These are phyloP conservation scores for Antennarius maculatus DNA, from an alignment of 2,797 vertebrate genomes.

Conservation along the genomic window DNA sequence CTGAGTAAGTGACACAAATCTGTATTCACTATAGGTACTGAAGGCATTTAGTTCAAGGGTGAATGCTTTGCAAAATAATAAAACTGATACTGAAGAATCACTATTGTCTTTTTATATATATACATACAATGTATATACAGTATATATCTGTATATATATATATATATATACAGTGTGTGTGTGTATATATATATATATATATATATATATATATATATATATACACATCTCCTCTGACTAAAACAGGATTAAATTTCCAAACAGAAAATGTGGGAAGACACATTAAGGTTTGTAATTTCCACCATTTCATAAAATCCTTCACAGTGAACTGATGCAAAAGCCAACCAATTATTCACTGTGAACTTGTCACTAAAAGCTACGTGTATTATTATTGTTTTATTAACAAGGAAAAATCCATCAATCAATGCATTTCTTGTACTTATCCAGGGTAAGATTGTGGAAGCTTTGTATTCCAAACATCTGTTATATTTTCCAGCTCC, in stretches of 20 bases:
- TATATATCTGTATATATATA: too few relatives aligned
- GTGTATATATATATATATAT: too few relatives aligned
- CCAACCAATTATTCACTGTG: not conserved
- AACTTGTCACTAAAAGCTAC: not conserved
- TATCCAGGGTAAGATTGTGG: not conserved
- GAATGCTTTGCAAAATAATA: not conserved
- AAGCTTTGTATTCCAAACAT: not conserved
- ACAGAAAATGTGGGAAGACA: not conserved
- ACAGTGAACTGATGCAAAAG: not conserved
- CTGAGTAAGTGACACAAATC: slow-evolving; percentile 73
- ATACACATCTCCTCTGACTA: not conserved
- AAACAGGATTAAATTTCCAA: not conserved
- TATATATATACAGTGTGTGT: too few relatives aligned
- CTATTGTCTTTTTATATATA: too few relatives aligned
- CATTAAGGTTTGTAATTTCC: too few relatives aligned
- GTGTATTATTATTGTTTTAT: not conserved
- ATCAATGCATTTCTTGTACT: not conserved
- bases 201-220: too few relatives aligned
- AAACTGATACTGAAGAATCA: too few relatives aligned
- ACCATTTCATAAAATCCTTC: not conserved
- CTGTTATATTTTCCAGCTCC: not conserved
- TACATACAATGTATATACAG: too few relatives aligned
- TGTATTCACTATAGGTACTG: not conserved
- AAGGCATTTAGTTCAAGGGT: not conserved
- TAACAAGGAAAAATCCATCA: not conserved